Conservation (phyloP, 2,888 invertebrate genomes). For the Norana najaformis region DNA sequence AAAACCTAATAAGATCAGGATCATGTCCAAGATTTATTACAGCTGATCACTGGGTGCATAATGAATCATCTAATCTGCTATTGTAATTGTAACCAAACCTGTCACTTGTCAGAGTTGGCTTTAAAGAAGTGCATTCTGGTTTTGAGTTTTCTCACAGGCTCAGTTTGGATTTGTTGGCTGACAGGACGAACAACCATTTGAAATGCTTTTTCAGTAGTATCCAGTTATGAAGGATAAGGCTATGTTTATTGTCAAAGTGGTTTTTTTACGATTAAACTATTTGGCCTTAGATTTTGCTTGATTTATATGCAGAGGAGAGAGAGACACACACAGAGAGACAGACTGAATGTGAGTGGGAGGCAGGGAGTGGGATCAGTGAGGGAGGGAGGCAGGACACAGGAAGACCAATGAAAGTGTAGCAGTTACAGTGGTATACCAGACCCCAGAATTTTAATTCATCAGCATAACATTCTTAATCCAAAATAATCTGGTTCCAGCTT, state of each 20-base stretch:
- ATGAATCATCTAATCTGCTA: neutral
- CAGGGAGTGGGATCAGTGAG: too few relatives aligned
- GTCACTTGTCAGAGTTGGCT: too few relatives aligned
- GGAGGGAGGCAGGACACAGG: too few relatives aligned
- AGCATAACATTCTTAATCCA: too few relatives aligned
- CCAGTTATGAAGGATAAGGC: neutral
- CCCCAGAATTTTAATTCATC: too few relatives aligned
- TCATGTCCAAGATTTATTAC: neutral
- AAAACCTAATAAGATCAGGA: neutral
- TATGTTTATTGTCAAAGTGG: too few relatives aligned
- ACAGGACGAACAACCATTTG: neutral
- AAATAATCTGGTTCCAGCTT: too few relatives aligned
- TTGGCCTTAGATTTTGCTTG: neutral
- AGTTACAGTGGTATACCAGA: too few relatives aligned
- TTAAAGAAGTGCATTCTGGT: neutral
- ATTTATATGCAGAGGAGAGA: neutral
- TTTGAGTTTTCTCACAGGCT: slow-evolving; percentile 13
- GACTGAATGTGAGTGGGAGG: too few relatives aligned
- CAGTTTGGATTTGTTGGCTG: neutral
- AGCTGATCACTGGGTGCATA: neutral
- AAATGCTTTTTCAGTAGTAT: neutral
- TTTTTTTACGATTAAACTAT: neutral
- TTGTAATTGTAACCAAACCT: neutral
- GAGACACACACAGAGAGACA: too few relatives aligned
- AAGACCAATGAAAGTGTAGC: too few relatives aligned